Conservation (phyloP, 1,140 invertebrate species). For the Telenomus remus region DNA sequence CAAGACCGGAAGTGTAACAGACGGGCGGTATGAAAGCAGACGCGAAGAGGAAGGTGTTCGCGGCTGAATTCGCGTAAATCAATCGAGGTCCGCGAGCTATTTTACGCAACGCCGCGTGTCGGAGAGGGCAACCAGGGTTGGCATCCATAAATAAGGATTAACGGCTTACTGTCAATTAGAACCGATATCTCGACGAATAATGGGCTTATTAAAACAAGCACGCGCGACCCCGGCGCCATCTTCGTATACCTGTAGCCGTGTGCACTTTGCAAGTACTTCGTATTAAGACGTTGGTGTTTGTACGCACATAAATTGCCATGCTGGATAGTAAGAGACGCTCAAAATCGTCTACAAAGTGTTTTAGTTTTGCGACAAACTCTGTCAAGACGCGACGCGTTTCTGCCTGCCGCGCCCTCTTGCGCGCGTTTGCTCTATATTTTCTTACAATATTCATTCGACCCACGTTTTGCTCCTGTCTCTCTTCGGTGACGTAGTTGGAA, state of each 20-base stretch:
- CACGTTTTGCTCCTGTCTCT: slow-evolving; percentile 50
- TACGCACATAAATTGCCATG: slow-evolving; percentile 25
- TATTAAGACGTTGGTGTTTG: slow-evolving; percentile 26
- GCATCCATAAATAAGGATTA: slow-evolving; percentile 54
- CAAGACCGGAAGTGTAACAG: slow-evolving; percentile 29
- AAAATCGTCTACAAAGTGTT: slow-evolving; percentile 34
- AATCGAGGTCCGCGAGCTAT: slow-evolving; percentile 32
- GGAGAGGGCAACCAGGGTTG: slow-evolving; percentile 28
- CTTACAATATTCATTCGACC: slow-evolving; percentile 60
- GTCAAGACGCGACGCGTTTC: slow-evolving; percentile 36
- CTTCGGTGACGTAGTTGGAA: slow-evolving; percentile 56
- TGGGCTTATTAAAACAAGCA: slow-evolving; percentile 45
- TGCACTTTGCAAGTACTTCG: slow-evolving; percentile 22
- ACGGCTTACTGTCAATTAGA: slow-evolving; percentile 56
- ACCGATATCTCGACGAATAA: slow-evolving; percentile 48
- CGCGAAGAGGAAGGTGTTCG: not conserved
- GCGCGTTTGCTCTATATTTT: slow-evolving; percentile 42
- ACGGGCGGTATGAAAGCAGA: slow-evolving; percentile 18
- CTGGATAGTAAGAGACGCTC: slow-evolving; percentile 25
- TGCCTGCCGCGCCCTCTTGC: not conserved
- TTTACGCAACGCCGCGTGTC: slow-evolving; percentile 33
- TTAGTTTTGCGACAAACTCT: slow-evolving; percentile 27
- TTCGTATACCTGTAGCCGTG: slow-evolving; percentile 1
- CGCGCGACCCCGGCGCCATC: slow-evolving; percentile 31
- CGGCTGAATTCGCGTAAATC: slow-evolving; percentile 33